Evolutionary conservation across 2,113 vertebrate genomes (phyloP).

Genomic region (Anser cygnoides): DNA sequence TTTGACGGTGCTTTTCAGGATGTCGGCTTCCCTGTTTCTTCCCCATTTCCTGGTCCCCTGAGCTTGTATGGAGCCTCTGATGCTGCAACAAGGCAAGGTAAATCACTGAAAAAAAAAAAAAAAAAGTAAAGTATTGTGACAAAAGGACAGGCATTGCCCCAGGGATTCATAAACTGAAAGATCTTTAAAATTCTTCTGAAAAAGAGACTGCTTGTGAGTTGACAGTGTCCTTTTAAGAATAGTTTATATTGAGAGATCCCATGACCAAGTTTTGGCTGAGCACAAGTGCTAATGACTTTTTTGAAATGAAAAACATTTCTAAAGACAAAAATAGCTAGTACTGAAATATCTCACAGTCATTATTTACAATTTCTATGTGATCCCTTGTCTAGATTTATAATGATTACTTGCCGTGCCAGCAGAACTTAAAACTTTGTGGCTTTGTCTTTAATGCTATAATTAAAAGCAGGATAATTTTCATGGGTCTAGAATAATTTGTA

Average conservation of each 20-base stretch:
- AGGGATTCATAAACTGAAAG: not conserved
- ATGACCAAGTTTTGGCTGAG: slow-evolving; percentile 36
- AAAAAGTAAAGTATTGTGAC: not conserved
- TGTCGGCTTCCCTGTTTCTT: not conserved
- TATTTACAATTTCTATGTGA: slow-evolving; percentile 44
- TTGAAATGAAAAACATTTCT: slow-evolving; percentile 43
- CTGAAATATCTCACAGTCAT: slow-evolving; percentile 35
- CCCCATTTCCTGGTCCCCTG: not conserved
- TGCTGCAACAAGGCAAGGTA: not conserved
- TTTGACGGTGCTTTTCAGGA: not conserved
- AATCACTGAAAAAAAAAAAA: not conserved
- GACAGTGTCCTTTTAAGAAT: slow-evolving; percentile 8
- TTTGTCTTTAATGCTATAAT: slow-evolving; percentile 46
- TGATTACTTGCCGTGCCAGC: not conserved
- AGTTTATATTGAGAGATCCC: slow-evolving; percentile 42
- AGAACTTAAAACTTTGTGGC: slow-evolving; percentile 9
- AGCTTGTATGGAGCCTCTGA: not conserved
- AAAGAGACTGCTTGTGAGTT: not conserved
- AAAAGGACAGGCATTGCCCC: not conserved
- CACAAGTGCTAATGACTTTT: slow-evolving; percentile 38
- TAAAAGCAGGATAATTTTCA: slow-evolving; percentile 43
- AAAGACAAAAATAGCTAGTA: slow-evolving; percentile 46
- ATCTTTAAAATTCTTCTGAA: not conserved
- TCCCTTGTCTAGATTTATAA: slow-evolving; percentile 29
- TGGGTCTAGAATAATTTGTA: not conserved